Evolutionary conservation across 2,888 invertebrate species (phyloP), one percentile per base, ranked within the genome.

Genomic region (Tiliacea aurago): DNA sequence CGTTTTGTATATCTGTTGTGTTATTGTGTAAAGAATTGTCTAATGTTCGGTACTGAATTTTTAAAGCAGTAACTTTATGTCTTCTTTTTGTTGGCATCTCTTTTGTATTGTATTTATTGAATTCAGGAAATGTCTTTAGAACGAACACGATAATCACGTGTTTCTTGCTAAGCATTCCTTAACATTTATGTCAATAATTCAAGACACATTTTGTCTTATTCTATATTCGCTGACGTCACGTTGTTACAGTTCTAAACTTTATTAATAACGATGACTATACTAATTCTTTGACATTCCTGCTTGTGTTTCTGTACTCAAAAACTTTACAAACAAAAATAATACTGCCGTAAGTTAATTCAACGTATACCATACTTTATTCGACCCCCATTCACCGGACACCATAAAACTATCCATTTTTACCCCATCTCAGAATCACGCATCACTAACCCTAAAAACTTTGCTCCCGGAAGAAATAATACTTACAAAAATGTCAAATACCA

Each of bases 401-500:
- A 47, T 70, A 61, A 78, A 81, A 68, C 37, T 47, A 11, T 67
- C 55, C 53, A 73, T 86, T 80, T 71, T 53, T 71, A 56, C 66
- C 59, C 78, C 74, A 86, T 77, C 37, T 7, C 43, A 37, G 41
- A 64, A 71, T 70, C 75, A 74, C 78, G 73, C 83, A 55, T 78
- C 66, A 67, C 67, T 85, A 51, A 53, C 70, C 71, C 69, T 55
- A 70, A 81, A 86, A 83, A 85, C 70, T 79, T 70, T 64, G 64
- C 55, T 45, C 65, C 76, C 75, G 75, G 85, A 78, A 75, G 80
- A 80, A 86, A 86, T 86, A 84, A 87, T 84, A 87, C 81, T 78
- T 76, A 82, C 70, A 79, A 86, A 87, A 82, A 86, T 83, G 84
- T 80, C 86, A 80, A 83, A 78, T 80, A 72, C 84, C 74, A 82